Evolutionary conservation across 2,888 invertebrate genomes (phyloP), one percentile per base, ranked within the genome.

Genomic region (Sialis fuliginosa): DNA sequence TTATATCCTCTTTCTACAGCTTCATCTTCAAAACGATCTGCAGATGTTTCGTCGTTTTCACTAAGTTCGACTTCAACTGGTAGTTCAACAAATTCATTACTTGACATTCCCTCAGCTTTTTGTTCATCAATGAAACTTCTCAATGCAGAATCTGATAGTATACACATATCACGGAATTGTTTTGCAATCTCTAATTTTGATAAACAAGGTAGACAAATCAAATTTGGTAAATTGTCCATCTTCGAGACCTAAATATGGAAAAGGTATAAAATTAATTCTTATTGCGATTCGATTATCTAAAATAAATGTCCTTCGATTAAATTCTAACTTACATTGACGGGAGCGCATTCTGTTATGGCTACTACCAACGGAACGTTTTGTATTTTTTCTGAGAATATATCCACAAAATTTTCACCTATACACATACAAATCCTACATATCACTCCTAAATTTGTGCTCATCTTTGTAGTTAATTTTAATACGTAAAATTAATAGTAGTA

Each of bases 1-100:
- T 22, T 22, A 22, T 22, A 22, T 22, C 22, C 22, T 22, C 22
- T 22, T 22, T 22, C 22, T n/a, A n/a, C n/a, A n/a, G n/a, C n/a
- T 22, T 22, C 22, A 22, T 22, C 22, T 22, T 22, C 22, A 22
- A 22, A 22, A 22, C 22, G 22, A 22, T 22, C 22, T 22, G 22
- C 22, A 55, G 37, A 53, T 37, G n/a, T 12, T 37, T 37, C 37
- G 12, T 37, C 37, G 12, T 12, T 37, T 37, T 37, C 37, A 37
- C 10, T 10, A 10, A 37, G 12, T 37, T 37, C 37, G 12, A 37
- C 37, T 37, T 37, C 12, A 7, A 37, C 37, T 8, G 37, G 37
- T 12, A 37, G 6, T 37, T 37, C 37, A 37, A 37, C 12, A 37
- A 37, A 37, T 6, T 37, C 37, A 37, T 37, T 12, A 10, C 12